These are phyloP conservation scores for Hormiphora californensis DNA, from an alignment of 37 sponge, comb jelly and placozoan species.

Conservation along the genomic window DNA sequence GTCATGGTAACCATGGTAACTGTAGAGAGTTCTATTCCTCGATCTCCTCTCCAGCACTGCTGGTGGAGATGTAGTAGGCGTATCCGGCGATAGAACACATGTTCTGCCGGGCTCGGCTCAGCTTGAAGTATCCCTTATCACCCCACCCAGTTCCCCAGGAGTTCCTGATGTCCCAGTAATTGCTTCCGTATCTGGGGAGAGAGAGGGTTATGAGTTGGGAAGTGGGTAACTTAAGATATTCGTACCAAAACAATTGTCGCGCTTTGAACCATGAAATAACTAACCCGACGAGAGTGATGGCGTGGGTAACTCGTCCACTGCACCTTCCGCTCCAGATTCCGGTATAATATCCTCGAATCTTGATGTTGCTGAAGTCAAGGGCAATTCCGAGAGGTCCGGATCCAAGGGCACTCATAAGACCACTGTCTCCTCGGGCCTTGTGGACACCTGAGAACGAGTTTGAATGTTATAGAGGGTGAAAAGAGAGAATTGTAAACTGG, in stretches of 20 bases:
- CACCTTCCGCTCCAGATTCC: not conserved
- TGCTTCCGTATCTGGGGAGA: not conserved
- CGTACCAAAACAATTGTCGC: too few species aligned
- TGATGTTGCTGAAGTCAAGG: slow-evolving; percentile 29
- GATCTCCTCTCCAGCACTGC: not conserved
- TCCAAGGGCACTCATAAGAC: not conserved
- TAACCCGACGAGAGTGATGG: slow-evolving; percentile 9
- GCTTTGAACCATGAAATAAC: too few species aligned
- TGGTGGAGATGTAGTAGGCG: not conserved
- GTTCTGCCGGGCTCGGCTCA: not conserved
- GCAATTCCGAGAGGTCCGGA: slow-evolving; percentile 9
- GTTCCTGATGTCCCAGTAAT: slow-evolving; percentile 17
- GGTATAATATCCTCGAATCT: not conserved
- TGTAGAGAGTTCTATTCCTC: too few species aligned
- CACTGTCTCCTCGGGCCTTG: not conserved
- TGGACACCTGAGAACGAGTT: too few species aligned
- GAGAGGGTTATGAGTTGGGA: too few species aligned
- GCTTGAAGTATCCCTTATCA: not conserved
- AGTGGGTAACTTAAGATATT: too few species aligned
- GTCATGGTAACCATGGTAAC: too few species aligned
- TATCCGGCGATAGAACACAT: not conserved
- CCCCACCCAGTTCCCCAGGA: slow-evolving; percentile 13
- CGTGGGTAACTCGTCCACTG: not conserved
- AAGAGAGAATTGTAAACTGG: too few species aligned
- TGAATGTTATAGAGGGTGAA: too few species aligned